phyloP scores from a whole-genome alignment of 1,140 invertebrate species.

The Papilio polyxenes region DNA sequence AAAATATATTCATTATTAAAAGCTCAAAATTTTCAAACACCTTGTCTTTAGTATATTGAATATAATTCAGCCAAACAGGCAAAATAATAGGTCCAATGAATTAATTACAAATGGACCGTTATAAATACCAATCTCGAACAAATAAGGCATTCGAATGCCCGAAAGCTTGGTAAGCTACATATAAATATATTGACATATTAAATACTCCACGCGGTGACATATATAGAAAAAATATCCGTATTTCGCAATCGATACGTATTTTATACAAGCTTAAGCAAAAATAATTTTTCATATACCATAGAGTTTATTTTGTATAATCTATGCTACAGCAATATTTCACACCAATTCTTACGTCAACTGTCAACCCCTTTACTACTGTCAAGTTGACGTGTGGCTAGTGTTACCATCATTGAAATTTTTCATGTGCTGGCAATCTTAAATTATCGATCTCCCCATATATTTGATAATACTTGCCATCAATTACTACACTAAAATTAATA shows the following conservation, averaged over 20 bases:
- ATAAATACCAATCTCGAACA: slow-evolving; percentile 49
- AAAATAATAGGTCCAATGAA: slow-evolving; percentile 47
- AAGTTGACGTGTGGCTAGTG: background rate
- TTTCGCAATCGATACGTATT: slow-evolving; percentile 73
- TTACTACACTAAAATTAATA: slow-evolving; percentile 58
- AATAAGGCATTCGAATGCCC: slow-evolving; percentile 52
- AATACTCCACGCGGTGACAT: slow-evolving; percentile 63
- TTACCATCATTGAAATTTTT: slow-evolving; percentile 38
- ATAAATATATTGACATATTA: slow-evolving; percentile 63
- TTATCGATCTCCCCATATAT: slow-evolving; percentile 39
- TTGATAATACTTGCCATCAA: slow-evolving; percentile 45
- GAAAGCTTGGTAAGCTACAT: slow-evolving; percentile 63
- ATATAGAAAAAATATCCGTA: slow-evolving; percentile 75
- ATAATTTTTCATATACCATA: slow-evolving; percentile 75
- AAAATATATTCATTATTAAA: slow-evolving; percentile 69
- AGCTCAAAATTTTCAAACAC: slow-evolving; percentile 76
- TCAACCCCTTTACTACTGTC: slow-evolving; percentile 34
- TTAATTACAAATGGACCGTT: slow-evolving; percentile 48
- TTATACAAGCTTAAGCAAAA: slow-evolving; percentile 78
- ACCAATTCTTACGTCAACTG: slow-evolving; percentile 48
- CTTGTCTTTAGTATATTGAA: slow-evolving; percentile 67
- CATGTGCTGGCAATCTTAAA: slow-evolving; percentile 53
- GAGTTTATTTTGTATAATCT: slow-evolving; percentile 59
- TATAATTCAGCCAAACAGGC: slow-evolving; percentile 58
- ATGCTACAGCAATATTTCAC: slow-evolving; percentile 63